Evolutionary conservation across 2,797 vertebrate genomes (phyloP).

Genomic region (Phoebastria nigripes): DNA sequence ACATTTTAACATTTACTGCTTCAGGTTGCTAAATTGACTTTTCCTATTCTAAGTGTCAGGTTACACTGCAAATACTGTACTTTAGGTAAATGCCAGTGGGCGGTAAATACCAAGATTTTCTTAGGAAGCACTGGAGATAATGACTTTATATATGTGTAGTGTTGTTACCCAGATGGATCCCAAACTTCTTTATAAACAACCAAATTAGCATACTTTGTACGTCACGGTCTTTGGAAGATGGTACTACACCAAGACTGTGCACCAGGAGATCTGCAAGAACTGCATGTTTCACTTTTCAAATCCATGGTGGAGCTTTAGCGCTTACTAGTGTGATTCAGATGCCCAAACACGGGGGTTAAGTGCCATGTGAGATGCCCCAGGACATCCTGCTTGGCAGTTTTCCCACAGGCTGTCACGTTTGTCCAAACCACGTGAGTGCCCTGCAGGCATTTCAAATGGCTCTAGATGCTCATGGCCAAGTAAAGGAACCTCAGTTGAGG

Average conservation of each 20-base stretch:
- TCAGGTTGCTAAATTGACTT: background rate
- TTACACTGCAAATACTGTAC: background rate
- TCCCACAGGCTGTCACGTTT: background rate
- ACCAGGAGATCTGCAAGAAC: background rate
- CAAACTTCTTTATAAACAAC: background rate
- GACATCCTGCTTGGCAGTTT: background rate
- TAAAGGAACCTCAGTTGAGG: background rate
- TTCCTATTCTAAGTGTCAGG: background rate
- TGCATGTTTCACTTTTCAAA: background rate
- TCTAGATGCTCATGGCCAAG: background rate
- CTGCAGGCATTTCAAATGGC: background rate
- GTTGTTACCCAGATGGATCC: background rate
- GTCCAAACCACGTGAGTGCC: background rate
- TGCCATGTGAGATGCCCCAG: background rate
- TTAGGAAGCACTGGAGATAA: background rate
- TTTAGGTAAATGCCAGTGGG: background rate
- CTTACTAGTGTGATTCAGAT: background rate
- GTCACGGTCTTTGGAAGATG: background rate
- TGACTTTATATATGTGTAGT: background rate
- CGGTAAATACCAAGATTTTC: slow-evolving; percentile 21
- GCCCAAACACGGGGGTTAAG: background rate
- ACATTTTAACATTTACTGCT: slow-evolving; percentile 21
- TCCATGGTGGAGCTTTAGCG: background rate
- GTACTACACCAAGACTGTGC: background rate
- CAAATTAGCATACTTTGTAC: background rate